Base-by-base conservation (phyloP, 2,797 vertebrate species). In the Gouania willdenowi region DNA sequence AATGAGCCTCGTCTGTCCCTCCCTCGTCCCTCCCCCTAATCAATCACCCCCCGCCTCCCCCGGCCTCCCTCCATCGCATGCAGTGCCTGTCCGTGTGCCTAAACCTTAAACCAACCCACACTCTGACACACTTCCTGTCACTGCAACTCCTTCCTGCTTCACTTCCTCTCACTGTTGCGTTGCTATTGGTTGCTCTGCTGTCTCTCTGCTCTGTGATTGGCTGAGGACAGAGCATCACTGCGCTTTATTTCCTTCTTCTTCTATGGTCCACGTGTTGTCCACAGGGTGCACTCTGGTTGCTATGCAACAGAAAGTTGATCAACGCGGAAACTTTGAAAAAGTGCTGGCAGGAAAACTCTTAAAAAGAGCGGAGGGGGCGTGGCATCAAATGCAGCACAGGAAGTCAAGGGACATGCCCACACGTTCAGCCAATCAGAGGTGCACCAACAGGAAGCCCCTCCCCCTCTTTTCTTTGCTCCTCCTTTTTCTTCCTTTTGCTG, bases 1-100 rank as follows among this genome's bases (percentile, higher is more conserved):
- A 98, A 84, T 81, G 66, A 81, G 65, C 60, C 53, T 63, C 2
- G 24, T 25, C 39, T 30, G 88, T 46, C 48, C 36, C 41, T 26
- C 40, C 23, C 6, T 35, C 51, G 63, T 35, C 17, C 17, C 41
- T 27, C 40, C 23, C 66, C 46, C 46, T 66, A 46, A 50, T 42
- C 50, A 82, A 71, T 68, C 79, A 75, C 69, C 71, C 69, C 73
- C 41, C 58, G 79, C 75, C 69, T 71, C 69, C 73, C 41, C 58
- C 38, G 74, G 69, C 66, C 55, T 70, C 44, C 62, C 31, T 73
- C 84, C 76, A 84, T 89, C 89, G 91, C 92, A 92, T 92, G 91
- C 92, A 93, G 92, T 93, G 91, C 92, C 92, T 92, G 91, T 91
- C 78, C 84, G 75, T 92, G 92, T 92, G 92, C 92, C 92, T 89